These are phyloP conservation scores for Pterostichus niger DNA, from an alignment of 2,888 invertebrate genomes.

Conservation along the genomic window DNA sequence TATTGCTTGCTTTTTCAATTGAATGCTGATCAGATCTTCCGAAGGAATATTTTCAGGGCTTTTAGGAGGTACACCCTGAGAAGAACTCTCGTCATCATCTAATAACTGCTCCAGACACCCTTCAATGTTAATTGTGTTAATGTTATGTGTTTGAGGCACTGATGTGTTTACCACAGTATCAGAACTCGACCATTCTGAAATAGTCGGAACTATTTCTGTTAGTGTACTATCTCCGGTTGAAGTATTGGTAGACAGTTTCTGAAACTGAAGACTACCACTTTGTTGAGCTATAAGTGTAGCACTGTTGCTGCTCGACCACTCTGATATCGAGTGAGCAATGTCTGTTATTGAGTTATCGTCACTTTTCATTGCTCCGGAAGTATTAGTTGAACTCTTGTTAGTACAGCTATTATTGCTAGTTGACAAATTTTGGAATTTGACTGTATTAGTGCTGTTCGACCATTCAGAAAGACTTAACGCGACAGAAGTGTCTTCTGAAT, in stretches of 20 bases:
- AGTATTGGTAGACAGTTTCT: constrained; percentile 75
- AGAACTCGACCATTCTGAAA: constrained; percentile 90
- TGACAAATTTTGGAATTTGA: constrained; percentile 88
- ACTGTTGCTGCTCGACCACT: constrained; percentile 91
- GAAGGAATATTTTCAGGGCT: constrained; percentile 75
- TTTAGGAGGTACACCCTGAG: constrained; percentile 69
- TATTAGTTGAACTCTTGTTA: constrained; percentile 80
- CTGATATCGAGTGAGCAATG: constrained; percentile 89
- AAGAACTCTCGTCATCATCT: constrained; percentile 68
- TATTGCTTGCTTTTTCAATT: constrained; percentile 69
- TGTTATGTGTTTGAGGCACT: constrained; percentile 79
- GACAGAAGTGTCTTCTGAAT: constrained; percentile 92
- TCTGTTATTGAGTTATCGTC: constrained; percentile 88
- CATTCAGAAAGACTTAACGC: constrained; percentile 92
- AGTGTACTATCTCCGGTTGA: constrained; percentile 76
- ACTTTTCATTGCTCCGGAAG: constrained; percentile 84
- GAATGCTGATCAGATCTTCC: constrained; percentile 74
- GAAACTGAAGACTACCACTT: constrained; percentile 74
- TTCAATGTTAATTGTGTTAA: constrained; percentile 73
- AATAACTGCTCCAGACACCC: constrained; percentile 74
- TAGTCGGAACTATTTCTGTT: constrained; percentile 86
- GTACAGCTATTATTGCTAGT: constrained; percentile 81
- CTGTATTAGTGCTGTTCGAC: constrained; percentile 93
- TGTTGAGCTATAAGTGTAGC: constrained; percentile 83
- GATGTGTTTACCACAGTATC: constrained; percentile 84